Evolutionary conservation across 1,140 invertebrate genomes (phyloP).

Genomic region (Lepidostoma basale): DNA sequence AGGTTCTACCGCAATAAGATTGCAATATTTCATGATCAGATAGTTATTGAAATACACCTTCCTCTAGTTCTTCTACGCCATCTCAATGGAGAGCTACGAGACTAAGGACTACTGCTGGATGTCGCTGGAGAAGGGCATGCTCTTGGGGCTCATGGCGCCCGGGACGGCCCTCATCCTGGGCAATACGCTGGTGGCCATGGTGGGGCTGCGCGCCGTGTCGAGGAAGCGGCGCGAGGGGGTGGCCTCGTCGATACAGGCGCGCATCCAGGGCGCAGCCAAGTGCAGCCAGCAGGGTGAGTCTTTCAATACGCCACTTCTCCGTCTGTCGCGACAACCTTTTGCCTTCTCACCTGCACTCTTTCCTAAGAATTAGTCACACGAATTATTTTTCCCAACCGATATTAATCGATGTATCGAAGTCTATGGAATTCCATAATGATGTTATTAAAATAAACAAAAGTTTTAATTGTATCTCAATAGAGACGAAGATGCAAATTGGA

Average conservation of each 20-base stretch:
- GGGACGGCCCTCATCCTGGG: slow-evolving; percentile 69
- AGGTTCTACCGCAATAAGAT: no score
- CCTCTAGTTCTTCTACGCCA: slow-evolving; percentile 66
- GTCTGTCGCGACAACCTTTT: neutral
- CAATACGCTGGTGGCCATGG: slow-evolving; percentile 60
- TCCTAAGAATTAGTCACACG: no score
- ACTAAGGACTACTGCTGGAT: slow-evolving; percentile 74
- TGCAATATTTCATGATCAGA: no score
- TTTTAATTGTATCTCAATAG: no score
- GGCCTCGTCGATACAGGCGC: slow-evolving; percentile 31
- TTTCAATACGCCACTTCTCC: neutral
- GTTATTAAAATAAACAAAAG: no score
- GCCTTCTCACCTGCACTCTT: no score
- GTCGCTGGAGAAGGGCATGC: slow-evolving; percentile 73
- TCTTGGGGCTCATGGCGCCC: slow-evolving; percentile 73
- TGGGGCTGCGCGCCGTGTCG: slow-evolving; percentile 48
- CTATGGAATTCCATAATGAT: no score
- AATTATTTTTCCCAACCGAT: neutral
- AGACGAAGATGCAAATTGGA: no score
- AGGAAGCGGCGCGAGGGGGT: slow-evolving; percentile 38
- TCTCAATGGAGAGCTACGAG: slow-evolving; percentile 71
- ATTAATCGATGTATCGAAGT: no score
- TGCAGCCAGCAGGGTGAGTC: slow-evolving; percentile 14
- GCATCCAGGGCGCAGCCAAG: slow-evolving; percentile 17
- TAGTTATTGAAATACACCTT: no score